Percentiles rank a stretch among this genome's conserved stretches.
Conservation (phyloP, 2,113 vertebrate species). For the Dicentrarchus labrax region DNA sequence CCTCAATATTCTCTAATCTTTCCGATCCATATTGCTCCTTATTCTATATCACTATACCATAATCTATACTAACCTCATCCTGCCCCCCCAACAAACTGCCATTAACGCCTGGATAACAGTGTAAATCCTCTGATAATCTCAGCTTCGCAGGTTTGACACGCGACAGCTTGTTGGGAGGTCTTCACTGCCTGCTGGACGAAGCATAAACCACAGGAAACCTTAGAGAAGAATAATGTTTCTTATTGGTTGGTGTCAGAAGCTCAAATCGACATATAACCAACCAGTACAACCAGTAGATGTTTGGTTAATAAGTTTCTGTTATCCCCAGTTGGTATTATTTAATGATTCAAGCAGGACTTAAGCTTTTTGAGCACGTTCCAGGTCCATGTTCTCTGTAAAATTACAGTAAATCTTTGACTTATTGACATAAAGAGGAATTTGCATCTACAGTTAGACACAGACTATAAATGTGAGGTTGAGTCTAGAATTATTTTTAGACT, state of each 20-base stretch:
- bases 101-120: constrained; percentile 5
- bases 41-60: constrained; percentile 48
- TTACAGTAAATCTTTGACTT: too few species aligned
- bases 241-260: neutral
- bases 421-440: too few species aligned
- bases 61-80: constrained; percentile 24
- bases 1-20: constrained; percentile 44
- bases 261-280: neutral
- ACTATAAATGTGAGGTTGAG: too few species aligned
- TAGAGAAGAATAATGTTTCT: neutral
- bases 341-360: too few species aligned
- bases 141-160: neutral
- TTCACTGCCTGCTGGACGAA: neutral
- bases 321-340: too few species aligned
- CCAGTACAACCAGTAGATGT: neutral
- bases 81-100: constrained; percentile 19
- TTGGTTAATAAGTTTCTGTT: neutral
- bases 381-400: too few species aligned
- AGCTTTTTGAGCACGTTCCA: too few species aligned
- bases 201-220: neutral
- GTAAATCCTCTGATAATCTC: constrained; percentile 53
- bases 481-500: too few species aligned
- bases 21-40: constrained; percentile 22
- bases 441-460: too few species aligned
- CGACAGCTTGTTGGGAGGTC: neutral